Evolutionary conservation across 2,113 vertebrate species (phyloP).

Genomic region (Pseudois nayaur): DNA sequence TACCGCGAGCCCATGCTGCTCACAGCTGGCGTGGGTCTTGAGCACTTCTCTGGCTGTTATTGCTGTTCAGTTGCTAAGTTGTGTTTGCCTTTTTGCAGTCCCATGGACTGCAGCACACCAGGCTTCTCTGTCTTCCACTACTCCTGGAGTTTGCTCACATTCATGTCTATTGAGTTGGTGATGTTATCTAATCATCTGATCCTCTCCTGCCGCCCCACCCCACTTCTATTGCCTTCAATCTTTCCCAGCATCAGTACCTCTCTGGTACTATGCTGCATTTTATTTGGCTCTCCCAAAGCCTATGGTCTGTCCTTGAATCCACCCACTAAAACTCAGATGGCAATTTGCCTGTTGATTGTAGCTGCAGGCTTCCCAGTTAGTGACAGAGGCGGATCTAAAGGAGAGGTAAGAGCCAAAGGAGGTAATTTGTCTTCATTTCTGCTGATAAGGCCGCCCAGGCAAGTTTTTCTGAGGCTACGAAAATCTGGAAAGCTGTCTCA

Average conservation of each 20-base stretch:
- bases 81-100: not conserved
- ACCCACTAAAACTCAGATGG: not conserved
- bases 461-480: not conserved
- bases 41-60: not conserved
- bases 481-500: not conserved
- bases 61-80: not conserved
- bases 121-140: not conserved
- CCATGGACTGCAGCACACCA: not conserved
- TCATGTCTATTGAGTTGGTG: not conserved
- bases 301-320: not conserved
- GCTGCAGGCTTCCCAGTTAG: slow-evolving; percentile 19
- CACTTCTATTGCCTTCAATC: not conserved
- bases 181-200: not conserved
- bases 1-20: not conserved
- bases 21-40: not conserved
- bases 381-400: not conserved
- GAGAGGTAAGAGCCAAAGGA: not conserved
- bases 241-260: not conserved
- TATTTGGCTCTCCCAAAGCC: not conserved
- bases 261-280: not conserved
- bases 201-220: accelerated
- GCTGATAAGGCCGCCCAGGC: not conserved
- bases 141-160: not conserved
- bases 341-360: slow-evolving; percentile 28
- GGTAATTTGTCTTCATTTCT: slow-evolving; percentile 8